These are phyloP conservation scores for Propithecus coquereli DNA, from an alignment of 2,113 vertebrate species.

Conservation along the genomic window DNA sequence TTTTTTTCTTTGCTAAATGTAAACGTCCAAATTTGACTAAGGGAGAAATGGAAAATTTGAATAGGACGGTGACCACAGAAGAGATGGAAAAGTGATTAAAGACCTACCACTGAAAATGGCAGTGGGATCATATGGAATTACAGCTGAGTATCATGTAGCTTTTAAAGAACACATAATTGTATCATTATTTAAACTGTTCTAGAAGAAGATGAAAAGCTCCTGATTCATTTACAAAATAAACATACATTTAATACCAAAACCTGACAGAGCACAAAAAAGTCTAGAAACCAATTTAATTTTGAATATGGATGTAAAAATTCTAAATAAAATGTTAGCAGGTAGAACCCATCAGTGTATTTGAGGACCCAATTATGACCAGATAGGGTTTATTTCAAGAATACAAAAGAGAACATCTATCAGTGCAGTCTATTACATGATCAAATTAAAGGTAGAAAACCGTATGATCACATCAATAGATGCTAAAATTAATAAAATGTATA, in stretches of 20 bases:
- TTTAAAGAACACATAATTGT: neutral
- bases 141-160: neutral
- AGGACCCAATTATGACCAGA: neutral
- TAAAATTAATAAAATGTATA: neutral
- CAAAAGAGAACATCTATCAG: neutral
- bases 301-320: neutral
- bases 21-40: neutral
- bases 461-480: neutral
- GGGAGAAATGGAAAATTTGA: neutral
- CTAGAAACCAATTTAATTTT: neutral
- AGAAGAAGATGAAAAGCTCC: neutral
- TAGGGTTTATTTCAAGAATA: neutral
- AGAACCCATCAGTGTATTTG: neutral
- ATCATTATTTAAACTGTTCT: neutral
- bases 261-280: neutral
- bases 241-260: neutral
- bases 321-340: neutral
- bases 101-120: neutral
- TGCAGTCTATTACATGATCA: neutral
- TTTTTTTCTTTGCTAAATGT: neutral
- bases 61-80: neutral
- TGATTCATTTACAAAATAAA: neutral
- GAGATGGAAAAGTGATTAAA: neutral
- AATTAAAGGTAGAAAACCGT: neutral
- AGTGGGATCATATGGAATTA: neutral